A percentile compares a stretch with the other conserved stretches of the same genome.
Conservation (phyloP, 2,797 vertebrate genomes). For the Pangasius djambal region DNA sequence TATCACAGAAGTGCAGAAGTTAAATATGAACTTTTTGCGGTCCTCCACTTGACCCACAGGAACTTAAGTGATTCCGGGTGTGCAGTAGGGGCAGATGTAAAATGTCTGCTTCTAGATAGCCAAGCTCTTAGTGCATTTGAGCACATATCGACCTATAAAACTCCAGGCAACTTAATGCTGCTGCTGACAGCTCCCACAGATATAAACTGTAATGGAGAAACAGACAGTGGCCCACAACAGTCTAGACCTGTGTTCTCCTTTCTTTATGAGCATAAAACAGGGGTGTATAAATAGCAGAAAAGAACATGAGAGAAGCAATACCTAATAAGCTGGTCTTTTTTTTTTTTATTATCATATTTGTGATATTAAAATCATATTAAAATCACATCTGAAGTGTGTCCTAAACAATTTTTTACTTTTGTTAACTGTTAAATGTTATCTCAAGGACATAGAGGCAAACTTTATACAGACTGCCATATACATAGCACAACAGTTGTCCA, state of each 20-base stretch:
- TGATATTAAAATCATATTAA: background rate
- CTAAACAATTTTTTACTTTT: background rate
- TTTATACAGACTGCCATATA: constrained; percentile 30
- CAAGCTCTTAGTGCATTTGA: constrained; percentile 51
- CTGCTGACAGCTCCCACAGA: constrained; percentile 57
- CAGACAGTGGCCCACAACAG: constrained; percentile 24
- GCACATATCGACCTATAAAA: constrained; percentile 52
- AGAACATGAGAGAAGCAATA: background rate
- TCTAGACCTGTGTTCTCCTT: background rate
- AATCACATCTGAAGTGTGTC: background rate
- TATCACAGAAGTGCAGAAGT: constrained; percentile 46
- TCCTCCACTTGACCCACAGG: constrained; percentile 48
- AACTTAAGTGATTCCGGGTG: constrained; percentile 55
- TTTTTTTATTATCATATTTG: background rate
- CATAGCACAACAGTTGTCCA: constrained; percentile 28
- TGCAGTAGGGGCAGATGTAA: constrained; percentile 47
- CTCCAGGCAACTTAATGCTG: constrained; percentile 51
- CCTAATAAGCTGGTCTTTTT: background rate
- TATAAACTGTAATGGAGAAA: constrained; percentile 43
- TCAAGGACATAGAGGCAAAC: background rate
- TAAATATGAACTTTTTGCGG: constrained; percentile 53
- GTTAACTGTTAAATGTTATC: background rate
- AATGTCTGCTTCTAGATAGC: constrained; percentile 48
- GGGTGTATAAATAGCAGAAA: background rate
- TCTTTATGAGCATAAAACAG: constrained; percentile 11